phyloP scores from a whole-genome alignment of 2,888 invertebrate species.

The Troides aeacus region DNA sequence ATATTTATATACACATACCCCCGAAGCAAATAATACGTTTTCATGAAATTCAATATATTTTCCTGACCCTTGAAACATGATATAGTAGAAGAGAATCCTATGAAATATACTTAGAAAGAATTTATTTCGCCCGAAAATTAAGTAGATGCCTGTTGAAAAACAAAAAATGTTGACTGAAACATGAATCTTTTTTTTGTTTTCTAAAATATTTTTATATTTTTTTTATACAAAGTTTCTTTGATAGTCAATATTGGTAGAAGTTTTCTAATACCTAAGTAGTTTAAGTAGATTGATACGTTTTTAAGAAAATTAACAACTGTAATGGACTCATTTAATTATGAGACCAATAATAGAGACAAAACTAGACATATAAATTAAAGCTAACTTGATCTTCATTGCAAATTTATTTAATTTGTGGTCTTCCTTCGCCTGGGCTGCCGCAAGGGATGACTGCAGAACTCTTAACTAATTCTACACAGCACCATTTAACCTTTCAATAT shows the following conservation, averaged over 20 bases:
- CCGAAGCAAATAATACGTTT: constrained; percentile 35
- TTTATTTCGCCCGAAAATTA: constrained; percentile 47
- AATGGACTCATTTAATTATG: neutral
- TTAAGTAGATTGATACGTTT: neutral
- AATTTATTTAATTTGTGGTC: constrained; percentile 51
- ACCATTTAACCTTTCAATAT: constrained; percentile 63
- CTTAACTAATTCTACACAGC: constrained; percentile 64
- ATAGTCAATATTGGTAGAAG: neutral
- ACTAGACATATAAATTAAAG: constrained; percentile 45
- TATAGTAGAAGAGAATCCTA: constrained; percentile 64
- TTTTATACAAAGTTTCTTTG: too few species aligned
- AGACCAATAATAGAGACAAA: neutral
- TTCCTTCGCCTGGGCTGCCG: constrained; percentile 36
- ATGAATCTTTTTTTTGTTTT: neutral
- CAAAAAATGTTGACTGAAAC: neutral
- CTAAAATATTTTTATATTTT: neutral
- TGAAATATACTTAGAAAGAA: constrained; percentile 55
- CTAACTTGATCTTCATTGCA: constrained; percentile 42
- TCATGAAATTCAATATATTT: constrained; percentile 57
- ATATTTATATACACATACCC: constrained; percentile 1
- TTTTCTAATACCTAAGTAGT: neutral
- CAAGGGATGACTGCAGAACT: constrained; percentile 33
- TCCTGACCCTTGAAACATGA: constrained; percentile 55
- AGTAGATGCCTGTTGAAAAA: constrained; percentile 36
- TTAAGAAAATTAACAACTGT: neutral